These are phyloP conservation scores for Ispidina lecontei DNA, from an alignment of 2,797 vertebrate genomes.

Conservation along the genomic window DNA sequence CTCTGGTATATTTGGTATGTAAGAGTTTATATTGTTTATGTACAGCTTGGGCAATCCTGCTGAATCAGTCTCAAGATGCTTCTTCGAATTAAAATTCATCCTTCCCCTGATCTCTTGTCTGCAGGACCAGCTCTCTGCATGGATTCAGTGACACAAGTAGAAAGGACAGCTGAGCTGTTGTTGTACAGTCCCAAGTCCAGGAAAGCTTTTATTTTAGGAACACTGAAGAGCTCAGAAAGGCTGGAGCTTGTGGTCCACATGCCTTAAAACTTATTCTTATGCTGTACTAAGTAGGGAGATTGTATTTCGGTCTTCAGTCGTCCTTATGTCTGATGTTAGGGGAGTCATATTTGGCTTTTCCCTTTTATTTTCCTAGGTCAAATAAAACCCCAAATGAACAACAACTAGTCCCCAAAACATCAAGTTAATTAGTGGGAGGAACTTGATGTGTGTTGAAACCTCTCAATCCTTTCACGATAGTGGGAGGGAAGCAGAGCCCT, in stretches of 20 bases:
- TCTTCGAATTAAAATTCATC: not conserved
- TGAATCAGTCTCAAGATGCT: not conserved
- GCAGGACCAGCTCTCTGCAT: not conserved
- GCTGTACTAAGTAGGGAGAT: not conserved
- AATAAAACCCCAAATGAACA: not conserved
- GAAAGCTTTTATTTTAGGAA: constrained; percentile 49
- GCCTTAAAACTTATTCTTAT: not conserved
- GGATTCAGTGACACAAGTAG: fast-evolving
- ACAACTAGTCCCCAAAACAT: not conserved
- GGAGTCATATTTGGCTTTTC: not conserved
- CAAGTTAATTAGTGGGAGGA: not conserved
- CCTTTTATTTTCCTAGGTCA: not conserved
- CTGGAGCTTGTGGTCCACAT: not conserved
- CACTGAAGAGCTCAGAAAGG: constrained; percentile 7
- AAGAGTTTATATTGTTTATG: not conserved
- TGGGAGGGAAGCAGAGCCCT: not conserved
- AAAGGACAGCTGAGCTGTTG: fast-evolving
- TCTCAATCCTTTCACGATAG: not conserved
- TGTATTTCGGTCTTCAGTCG: not conserved
- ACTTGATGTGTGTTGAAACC: not conserved
- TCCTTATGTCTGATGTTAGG: not conserved
- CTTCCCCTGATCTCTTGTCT: not conserved
- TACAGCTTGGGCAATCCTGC: not conserved
- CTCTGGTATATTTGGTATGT: fast-evolving
- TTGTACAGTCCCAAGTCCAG: not conserved